Evolutionary conservation across 2,113 vertebrate genomes (phyloP).

Genomic region (Panthera uncia): DNA sequence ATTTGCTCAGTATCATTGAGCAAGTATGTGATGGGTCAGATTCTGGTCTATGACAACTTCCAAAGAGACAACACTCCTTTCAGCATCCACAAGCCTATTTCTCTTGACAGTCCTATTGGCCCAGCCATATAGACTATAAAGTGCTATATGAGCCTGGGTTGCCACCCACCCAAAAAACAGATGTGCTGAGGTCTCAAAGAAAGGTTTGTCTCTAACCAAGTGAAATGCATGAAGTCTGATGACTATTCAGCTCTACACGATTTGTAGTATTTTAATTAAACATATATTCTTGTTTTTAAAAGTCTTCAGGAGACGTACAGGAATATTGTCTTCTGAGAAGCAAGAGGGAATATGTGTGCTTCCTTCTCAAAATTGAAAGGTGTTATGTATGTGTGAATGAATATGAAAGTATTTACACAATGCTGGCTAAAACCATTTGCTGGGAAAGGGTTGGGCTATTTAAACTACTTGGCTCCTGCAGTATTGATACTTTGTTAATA

Average conservation of each 20-base stretch:
- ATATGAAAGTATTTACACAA: neutral
- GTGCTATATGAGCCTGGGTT: neutral
- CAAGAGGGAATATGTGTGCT: neutral
- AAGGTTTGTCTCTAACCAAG: neutral
- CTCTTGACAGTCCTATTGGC: neutral
- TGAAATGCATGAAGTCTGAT: neutral
- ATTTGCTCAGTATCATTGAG: neutral
- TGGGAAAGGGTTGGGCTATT: neutral
- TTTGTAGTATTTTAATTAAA: neutral
- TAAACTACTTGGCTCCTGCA: neutral
- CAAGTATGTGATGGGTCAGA: neutral
- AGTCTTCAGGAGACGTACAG: neutral
- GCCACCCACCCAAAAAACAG: neutral
- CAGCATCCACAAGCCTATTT: neutral
- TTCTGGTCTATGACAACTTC: neutral
- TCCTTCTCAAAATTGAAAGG: neutral
- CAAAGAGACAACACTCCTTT: neutral
- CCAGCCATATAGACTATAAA: accelerated
- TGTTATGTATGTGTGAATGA: neutral
- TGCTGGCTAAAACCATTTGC: neutral
- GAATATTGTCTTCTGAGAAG: neutral
- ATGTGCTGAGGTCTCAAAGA: neutral
- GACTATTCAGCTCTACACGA: neutral
- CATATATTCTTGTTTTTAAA: neutral
- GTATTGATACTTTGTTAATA: too few species aligned